Evolutionary conservation across 2,797 vertebrate species (phyloP).

Genomic region (Cynodonichthys magdalenae): DNA sequence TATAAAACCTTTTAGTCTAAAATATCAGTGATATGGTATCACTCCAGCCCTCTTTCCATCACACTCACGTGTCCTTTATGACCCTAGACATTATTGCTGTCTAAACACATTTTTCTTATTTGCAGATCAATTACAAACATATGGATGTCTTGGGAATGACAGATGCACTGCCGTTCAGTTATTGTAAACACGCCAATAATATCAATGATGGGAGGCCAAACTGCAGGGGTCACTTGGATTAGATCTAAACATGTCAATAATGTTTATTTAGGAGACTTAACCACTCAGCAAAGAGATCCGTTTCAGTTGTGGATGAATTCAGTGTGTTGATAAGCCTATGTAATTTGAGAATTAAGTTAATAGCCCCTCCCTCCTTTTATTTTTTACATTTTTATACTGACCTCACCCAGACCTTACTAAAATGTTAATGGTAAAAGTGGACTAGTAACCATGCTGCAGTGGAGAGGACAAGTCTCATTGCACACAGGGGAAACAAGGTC

Average conservation of each 20-base stretch:
- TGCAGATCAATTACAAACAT: slow-evolving; percentile 54
- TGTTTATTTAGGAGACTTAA: slow-evolving; percentile 68
- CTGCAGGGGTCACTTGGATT: slow-evolving; percentile 57
- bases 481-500: slow-evolving; percentile 69
- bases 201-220: slow-evolving; percentile 63
- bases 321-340: slow-evolving; percentile 47
- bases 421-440: slow-evolving; percentile 58
- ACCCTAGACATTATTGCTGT: slow-evolving; percentile 47
- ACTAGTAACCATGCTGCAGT: slow-evolving; percentile 33
- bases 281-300: slow-evolving; percentile 1
- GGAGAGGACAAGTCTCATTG: slow-evolving; percentile 54
- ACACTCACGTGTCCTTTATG: slow-evolving; percentile 14
- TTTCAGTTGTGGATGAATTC: slow-evolving; percentile 58
- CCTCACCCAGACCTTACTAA: slow-evolving; percentile 55
- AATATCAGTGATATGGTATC: slow-evolving; percentile 6
- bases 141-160: slow-evolving; percentile 55
- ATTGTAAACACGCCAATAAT: slow-evolving; percentile 74
- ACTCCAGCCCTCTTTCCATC: not conserved
- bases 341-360: slow-evolving; percentile 61
- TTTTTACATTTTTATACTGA: slow-evolving; percentile 57
- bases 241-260: slow-evolving; percentile 73
- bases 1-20: not conserved
- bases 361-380: slow-evolving; percentile 4
- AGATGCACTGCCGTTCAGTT: slow-evolving; percentile 51
- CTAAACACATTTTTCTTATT: slow-evolving; percentile 63